Evolutionary conservation across 1,140 invertebrate species (phyloP).

Genomic region (Notospermus geniculatus): DNA sequence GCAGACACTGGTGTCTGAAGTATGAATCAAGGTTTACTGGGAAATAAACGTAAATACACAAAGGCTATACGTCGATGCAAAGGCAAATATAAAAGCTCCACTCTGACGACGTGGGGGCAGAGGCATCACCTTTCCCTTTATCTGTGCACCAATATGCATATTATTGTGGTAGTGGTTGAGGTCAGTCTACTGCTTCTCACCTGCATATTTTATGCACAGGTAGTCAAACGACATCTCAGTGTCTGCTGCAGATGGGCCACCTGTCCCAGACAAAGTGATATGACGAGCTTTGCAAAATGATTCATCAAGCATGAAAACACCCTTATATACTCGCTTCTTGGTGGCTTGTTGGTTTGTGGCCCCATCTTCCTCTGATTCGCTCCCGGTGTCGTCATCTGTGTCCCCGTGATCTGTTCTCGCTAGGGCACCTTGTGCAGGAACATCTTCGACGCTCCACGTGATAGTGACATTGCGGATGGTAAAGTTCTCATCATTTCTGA

Average conservation of each 20-base stretch:
- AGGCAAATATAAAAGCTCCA: too few relatives aligned
- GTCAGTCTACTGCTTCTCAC: background rate
- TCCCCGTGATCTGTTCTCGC: background rate
- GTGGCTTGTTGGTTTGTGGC: too few relatives aligned
- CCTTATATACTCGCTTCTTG: slow-evolving; percentile 12
- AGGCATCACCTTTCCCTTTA: too few relatives aligned
- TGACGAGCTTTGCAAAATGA: slow-evolving; percentile 34
- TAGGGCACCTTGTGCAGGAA: background rate
- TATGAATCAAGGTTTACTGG: too few relatives aligned
- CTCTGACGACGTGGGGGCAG: too few relatives aligned
- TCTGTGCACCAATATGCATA: too few relatives aligned
- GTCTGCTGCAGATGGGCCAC: too few relatives aligned
- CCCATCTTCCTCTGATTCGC: too few relatives aligned
- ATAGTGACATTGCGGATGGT: slow-evolving; percentile 37
- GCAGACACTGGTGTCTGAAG: too few relatives aligned
- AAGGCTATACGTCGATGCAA: too few relatives aligned
- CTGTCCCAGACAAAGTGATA: slow-evolving; percentile 35
- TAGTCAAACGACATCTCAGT: background rate
- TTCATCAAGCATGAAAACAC: slow-evolving; percentile 32
- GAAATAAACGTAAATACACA: too few relatives aligned
- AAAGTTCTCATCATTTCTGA: slow-evolving; percentile 28
- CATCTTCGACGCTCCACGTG: slow-evolving; percentile 31
- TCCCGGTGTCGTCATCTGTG: background rate
- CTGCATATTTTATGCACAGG: background rate
- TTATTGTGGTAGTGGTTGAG: too few relatives aligned